Evolutionary conservation across 2,888 invertebrate species (phyloP).

Genomic region (Trissoscelio sp.): DNA sequence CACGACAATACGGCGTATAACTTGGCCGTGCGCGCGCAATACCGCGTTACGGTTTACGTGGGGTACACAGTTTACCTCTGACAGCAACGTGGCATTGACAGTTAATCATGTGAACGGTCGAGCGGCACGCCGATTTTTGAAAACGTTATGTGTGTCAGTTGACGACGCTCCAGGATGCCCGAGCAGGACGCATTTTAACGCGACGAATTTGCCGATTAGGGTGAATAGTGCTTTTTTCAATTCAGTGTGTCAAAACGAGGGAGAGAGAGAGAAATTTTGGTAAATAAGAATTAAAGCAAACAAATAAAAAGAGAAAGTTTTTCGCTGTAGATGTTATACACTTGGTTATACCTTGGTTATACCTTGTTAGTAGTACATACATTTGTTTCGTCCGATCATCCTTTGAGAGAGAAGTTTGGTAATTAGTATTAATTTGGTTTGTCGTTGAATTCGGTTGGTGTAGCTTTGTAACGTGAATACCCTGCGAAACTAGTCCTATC

Average conservation of each 20-base stretch:
- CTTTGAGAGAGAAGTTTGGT: slow-evolving; percentile 13
- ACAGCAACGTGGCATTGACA: slow-evolving; percentile 65
- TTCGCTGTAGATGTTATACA: slow-evolving; percentile 31
- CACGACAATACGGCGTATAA: slow-evolving; percentile 57
- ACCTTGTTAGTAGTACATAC: slow-evolving; percentile 16
- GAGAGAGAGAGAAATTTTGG: slow-evolving; percentile 5
- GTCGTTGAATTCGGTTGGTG: slow-evolving; percentile 33
- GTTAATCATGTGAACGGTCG: slow-evolving; percentile 42
- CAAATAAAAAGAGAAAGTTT: slow-evolving; percentile 24
- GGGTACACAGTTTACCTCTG: slow-evolving; percentile 12
- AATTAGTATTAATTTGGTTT: slow-evolving; percentile 29
- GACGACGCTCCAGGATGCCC: slow-evolving; percentile 36
- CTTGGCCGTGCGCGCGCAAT: slow-evolving; percentile 63
- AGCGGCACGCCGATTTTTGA: background rate
- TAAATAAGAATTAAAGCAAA: slow-evolving; percentile 2
- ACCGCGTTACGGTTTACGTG: slow-evolving; percentile 37
- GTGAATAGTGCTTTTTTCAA: slow-evolving; percentile 48
- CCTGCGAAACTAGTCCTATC: slow-evolving; percentile 42
- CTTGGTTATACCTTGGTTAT: background rate
- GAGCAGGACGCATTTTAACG: slow-evolving; percentile 22
- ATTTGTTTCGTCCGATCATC: slow-evolving; percentile 29
- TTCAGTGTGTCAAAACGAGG: background rate
- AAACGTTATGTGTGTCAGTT: slow-evolving; percentile 32
- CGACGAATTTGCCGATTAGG: slow-evolving; percentile 23
- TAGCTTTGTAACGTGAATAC: slow-evolving; percentile 35